Percentiles rank a stretch among this genome's conserved stretches.
These are phyloP conservation scores for Chondrilla cf. caribensis DNA, from an alignment of 37 sponge, comb jelly and placozoan species.

Conservation along the genomic window DNA sequence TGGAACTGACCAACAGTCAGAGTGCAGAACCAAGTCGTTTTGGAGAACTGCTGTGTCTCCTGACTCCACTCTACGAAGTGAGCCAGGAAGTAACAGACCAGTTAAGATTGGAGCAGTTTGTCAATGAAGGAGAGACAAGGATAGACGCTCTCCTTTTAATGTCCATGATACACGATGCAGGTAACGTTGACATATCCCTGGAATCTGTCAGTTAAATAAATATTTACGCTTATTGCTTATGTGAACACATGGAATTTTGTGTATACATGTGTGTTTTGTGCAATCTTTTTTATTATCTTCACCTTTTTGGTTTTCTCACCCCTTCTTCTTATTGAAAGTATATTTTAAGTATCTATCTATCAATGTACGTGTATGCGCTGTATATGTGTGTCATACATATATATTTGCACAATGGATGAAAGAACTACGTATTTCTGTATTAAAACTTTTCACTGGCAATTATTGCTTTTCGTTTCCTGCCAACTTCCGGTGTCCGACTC, in stretches of 20 bases:
- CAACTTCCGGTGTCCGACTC: too few relatives aligned
- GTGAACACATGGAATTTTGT: not conserved
- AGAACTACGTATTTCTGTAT: too few relatives aligned
- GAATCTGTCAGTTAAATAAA: slow-evolving; percentile 20
- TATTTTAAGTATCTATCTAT: too few relatives aligned
- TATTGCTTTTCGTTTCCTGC: too few relatives aligned
- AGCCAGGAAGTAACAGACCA: slow-evolving; percentile 86
- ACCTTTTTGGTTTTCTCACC: not conserved
- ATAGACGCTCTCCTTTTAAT: slow-evolving; percentile 91
- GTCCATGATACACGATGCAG: slow-evolving; percentile 78
- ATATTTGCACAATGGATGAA: too few relatives aligned
- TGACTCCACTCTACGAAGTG: slow-evolving; percentile 90
- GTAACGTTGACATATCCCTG: slow-evolving; percentile 31
- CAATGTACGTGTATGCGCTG: too few relatives aligned
- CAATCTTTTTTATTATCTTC: not conserved
- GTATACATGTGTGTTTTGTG: not conserved
- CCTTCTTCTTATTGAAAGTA: too few relatives aligned
- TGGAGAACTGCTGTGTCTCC: slow-evolving; percentile 84
- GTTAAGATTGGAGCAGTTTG: slow-evolving; percentile 90
- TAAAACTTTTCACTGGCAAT: too few relatives aligned
- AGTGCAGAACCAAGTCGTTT: slow-evolving; percentile 64
- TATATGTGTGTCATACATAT: too few relatives aligned
- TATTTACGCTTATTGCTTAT: too few relatives aligned
- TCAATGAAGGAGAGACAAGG: slow-evolving; percentile 87
- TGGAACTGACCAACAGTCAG: slow-evolving; percentile 72